Conservation (phyloP, 2,113 vertebrate species). For the Ranitomeya imitator region DNA sequence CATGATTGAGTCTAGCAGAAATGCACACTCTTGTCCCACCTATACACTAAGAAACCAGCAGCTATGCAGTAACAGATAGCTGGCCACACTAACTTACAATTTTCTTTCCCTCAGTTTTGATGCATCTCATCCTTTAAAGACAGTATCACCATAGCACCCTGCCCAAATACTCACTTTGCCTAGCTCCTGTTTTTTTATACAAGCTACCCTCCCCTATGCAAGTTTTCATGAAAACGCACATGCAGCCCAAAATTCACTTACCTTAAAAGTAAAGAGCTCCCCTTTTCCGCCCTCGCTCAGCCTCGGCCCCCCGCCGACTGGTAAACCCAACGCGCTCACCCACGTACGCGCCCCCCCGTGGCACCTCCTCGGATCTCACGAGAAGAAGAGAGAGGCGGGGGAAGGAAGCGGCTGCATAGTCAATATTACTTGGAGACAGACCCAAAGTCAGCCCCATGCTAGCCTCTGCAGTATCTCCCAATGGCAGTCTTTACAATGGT, state of each 20-base stretch:
- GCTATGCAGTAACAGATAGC: neutral
- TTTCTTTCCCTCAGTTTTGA: neutral
- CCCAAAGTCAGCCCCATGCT: slow-evolving; percentile 38
- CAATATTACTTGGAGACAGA: slow-evolving; percentile 41
- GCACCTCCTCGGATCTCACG: slow-evolving; percentile 55
- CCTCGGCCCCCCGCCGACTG: slow-evolving; percentile 39
- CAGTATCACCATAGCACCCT: neutral
- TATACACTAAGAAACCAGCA: neutral
- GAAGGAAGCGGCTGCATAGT: slow-evolving; percentile 24
- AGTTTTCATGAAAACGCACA: neutral
- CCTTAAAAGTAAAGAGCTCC: slow-evolving; percentile 36
- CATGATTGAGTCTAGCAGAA: neutral
- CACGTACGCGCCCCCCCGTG: slow-evolving; percentile 52
- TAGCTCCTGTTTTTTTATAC: too few species aligned
- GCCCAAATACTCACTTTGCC: neutral
- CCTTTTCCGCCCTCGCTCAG: slow-evolving; percentile 41
- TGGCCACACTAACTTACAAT: neutral
- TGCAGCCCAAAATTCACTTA: slow-evolving; percentile 44
- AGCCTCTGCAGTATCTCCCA: slow-evolving; percentile 22
- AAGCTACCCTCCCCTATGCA: neutral
- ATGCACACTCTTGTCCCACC: neutral
- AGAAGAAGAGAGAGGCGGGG: slow-evolving; percentile 56
- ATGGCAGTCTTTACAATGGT: slow-evolving; percentile 1
- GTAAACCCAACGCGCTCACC: slow-evolving; percentile 52
- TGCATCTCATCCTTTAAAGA: neutral